These are phyloP conservation scores for Thunnus maccoyii DNA, from an alignment of 2,113 vertebrate genomes.

Conservation along the genomic window DNA sequence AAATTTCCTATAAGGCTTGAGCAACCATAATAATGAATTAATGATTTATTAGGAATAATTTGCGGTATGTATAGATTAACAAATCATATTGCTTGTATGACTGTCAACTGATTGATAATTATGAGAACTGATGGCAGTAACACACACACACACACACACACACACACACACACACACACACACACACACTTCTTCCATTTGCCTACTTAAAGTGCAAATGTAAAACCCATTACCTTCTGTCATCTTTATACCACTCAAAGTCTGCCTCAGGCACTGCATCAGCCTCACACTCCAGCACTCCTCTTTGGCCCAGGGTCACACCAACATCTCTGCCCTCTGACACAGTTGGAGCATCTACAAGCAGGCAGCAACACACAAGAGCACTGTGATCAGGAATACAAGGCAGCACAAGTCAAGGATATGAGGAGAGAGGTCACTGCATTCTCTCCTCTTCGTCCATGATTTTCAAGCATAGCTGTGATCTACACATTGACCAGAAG, in stretches of 20 bases:
- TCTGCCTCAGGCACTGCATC: conserved; percentile 92
- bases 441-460: neutral
- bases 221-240: conserved; percentile 88
- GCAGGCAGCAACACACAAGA: conserved; percentile 32
- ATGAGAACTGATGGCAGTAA: neutral
- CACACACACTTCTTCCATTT: conserved; percentile 1
- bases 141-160: no score
- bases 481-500: neutral
- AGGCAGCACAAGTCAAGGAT: conserved; percentile 8
- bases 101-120: conserved; percentile 8
- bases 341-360: conserved; percentile 91
- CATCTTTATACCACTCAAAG: conserved; percentile 98
- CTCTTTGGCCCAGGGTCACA: conserved; percentile 91
- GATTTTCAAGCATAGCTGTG: neutral
- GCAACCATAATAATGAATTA: no score
- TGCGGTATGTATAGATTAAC: neutral
- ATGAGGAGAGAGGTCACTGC: neutral
- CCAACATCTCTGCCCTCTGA: conserved; percentile 92
- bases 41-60: neutral
- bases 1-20: neutral
- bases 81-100: neutral
- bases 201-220: conserved; percentile 5
- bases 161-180: neutral
- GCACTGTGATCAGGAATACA: conserved; percentile 20
- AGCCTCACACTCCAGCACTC: conserved; percentile 93